Percentiles rank a stretch among this genome's conserved stretches.
Conservation (phyloP, 2,113 vertebrate genomes). For the Condylura cristata region DNA sequence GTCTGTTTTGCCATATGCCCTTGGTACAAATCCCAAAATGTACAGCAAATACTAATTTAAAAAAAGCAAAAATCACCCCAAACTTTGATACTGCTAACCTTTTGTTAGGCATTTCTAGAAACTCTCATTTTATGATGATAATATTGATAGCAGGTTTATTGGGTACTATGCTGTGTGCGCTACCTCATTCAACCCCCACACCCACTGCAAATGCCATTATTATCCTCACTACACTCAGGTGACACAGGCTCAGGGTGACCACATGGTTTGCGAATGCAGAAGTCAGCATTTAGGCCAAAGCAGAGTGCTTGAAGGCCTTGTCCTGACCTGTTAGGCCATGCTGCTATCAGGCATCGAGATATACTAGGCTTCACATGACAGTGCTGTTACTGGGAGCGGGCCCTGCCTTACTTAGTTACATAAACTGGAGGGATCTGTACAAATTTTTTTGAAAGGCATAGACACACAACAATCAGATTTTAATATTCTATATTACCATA, state of each 20-base stretch:
- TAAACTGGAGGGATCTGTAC: not conserved
- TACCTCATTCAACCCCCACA: not conserved
- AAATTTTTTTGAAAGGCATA: not conserved
- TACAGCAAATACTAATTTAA: not conserved
- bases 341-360: accelerated
- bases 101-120: not conserved
- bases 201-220: not conserved
- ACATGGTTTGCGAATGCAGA: accelerated
- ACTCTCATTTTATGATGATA: no score
- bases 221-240: not conserved
- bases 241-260: not conserved
- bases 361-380: accelerated
- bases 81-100: not conserved
- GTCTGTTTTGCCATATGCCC: not conserved
- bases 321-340: accelerated
- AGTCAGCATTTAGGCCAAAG: not conserved
- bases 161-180: not conserved
- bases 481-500: not conserved
- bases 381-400: accelerated
- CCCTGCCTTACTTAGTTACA: not conserved
- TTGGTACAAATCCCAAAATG: not conserved
- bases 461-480: not conserved
- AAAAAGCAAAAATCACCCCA: not conserved
- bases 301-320: accelerated
- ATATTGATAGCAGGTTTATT: not conserved